phyloP scores from a whole-genome alignment of 2,797 vertebrate species.

The Cuniculus paca region DNA sequence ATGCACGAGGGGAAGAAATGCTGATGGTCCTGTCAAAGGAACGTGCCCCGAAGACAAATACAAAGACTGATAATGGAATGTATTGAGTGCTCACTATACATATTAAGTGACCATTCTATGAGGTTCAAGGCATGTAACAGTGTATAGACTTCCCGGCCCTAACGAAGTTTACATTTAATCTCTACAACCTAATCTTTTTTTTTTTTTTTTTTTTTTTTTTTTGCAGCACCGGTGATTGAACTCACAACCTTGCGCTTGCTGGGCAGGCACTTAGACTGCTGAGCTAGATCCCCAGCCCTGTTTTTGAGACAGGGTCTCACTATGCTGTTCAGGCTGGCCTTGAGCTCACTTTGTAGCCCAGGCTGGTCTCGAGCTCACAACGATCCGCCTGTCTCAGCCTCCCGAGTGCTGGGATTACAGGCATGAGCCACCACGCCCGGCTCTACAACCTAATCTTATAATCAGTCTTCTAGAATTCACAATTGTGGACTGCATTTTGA shows the following conservation, averaged over 20 bases:
- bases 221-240: too few species aligned
- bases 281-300: too few species aligned
- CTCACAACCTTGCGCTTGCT: too few species aligned
- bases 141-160: not conserved
- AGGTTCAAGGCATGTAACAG: not conserved
- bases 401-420: too few species aligned
- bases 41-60: not conserved
- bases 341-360: too few species aligned
- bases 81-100: not conserved
- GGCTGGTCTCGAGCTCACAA: too few species aligned
- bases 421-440: too few species aligned
- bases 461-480: conserved; percentile 17
- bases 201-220: too few species aligned
- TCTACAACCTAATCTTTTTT: not conserved
- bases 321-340: too few species aligned
- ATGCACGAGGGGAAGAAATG: not conserved
- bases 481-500: not conserved
- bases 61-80: not conserved
- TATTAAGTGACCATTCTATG: not conserved
- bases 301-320: too few species aligned
- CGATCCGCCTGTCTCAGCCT: too few species aligned
- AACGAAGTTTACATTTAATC: conserved; percentile 4
- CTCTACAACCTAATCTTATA: not conserved
- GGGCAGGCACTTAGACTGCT: too few species aligned
- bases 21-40: not conserved